Percentiles rank a stretch among this genome's conserved stretches.
Evolutionary conservation across 1,140 invertebrate species (phyloP).

Genomic region (Drosophila takahashii): DNA sequence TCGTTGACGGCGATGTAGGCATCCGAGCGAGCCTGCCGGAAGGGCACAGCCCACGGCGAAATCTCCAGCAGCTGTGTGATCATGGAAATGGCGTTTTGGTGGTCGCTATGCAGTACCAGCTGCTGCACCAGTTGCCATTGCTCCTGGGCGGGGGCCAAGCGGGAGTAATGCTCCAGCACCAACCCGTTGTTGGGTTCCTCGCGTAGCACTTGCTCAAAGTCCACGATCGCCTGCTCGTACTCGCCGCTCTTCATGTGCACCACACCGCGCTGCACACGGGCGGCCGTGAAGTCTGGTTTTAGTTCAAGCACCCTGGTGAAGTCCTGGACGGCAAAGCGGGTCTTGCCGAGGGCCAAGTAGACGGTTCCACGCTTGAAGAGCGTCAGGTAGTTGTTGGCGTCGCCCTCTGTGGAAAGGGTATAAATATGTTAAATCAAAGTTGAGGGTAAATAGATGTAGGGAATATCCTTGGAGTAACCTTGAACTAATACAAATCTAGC

Average conservation of each 20-base stretch:
- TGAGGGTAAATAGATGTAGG: too few species aligned
- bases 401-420: conserved; percentile 90
- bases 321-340: conserved; percentile 97
- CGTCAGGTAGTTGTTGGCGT: conserved; percentile 97
- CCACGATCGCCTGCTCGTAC: conserved; percentile 92
- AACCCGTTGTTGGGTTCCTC: conserved; percentile 92
- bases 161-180: conserved; percentile 88
- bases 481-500: not conserved
- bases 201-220: conserved; percentile 90
- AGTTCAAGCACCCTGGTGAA: conserved; percentile 96
- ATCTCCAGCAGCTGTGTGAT: conserved; percentile 92
- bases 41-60: conserved; percentile 94
- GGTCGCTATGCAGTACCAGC: conserved; percentile 89
- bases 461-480: not conserved
- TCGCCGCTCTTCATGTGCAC: conserved; percentile 96
- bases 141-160: conserved; percentile 88
- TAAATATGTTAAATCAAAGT: not conserved
- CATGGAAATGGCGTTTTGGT: conserved; percentile 89
- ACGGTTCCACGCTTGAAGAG: conserved; percentile 98
- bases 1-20: conserved; percentile 93
- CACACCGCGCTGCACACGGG: conserved; percentile 93
- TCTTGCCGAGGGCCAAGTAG: conserved; percentile 97
- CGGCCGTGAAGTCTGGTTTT: conserved; percentile 97
- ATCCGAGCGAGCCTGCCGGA: conserved; percentile 94
- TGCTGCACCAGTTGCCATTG: conserved; percentile 89